Conservation (phyloP, 2,113 vertebrate genomes). For the Cephalophus harveyi region DNA sequence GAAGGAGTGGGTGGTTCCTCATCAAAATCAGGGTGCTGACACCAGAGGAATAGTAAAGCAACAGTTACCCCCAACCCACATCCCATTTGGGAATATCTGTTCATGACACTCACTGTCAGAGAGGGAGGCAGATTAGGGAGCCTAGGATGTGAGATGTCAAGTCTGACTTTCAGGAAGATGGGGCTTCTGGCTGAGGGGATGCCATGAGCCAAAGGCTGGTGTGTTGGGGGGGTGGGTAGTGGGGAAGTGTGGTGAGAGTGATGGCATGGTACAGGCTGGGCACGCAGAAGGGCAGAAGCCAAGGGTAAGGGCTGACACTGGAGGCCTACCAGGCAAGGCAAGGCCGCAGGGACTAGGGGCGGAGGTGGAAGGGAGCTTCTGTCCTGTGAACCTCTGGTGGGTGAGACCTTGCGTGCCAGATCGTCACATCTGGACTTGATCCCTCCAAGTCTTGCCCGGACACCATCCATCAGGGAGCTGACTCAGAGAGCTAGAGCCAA, state of each 20-base stretch:
- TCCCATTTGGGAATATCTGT: background rate
- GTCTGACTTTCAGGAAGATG: background rate
- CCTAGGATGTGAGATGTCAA: background rate
- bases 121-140: background rate
- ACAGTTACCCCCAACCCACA: background rate
- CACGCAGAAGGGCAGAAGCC: rapidly evolving
- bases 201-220: background rate
- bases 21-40: background rate
- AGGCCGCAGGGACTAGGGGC: rapidly evolving
- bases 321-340: background rate
- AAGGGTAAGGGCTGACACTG: background rate
- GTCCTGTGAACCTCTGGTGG: background rate
- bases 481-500: conserved; percentile 56
- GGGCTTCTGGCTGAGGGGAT: background rate
- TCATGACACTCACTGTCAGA: background rate
- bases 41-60: background rate
- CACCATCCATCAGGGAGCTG: conserved; percentile 57
- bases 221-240: rapidly evolving
- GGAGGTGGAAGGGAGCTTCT: background rate
- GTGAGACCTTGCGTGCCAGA: background rate
- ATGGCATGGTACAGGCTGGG: rapidly evolving
- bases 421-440: background rate
- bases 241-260: rapidly evolving
- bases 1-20: background rate
- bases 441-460: background rate